Evolutionary conservation across 2,113 vertebrate genomes (phyloP).

Genomic region (Antechinus stuartii): DNA sequence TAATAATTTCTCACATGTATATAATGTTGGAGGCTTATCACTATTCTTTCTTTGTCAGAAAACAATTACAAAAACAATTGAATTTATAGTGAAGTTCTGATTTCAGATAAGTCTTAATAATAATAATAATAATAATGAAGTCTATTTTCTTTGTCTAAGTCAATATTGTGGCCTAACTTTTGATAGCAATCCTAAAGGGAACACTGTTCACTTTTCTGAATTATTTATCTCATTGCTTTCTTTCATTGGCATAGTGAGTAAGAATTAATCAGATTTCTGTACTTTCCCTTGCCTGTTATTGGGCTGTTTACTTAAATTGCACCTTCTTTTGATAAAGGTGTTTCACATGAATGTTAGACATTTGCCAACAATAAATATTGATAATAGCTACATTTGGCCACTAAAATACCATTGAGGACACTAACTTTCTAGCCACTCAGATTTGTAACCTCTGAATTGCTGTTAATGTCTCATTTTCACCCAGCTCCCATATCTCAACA

Average conservation of each 20-base stretch:
- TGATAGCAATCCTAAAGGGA: background rate
- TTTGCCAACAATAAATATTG: background rate
- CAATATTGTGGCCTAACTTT: background rate
- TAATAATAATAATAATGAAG: no score
- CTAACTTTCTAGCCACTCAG: background rate
- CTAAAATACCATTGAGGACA: background rate
- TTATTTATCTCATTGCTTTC: background rate
- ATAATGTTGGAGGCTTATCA: rapidly evolving
- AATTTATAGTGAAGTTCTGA: background rate
- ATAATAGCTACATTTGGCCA: background rate
- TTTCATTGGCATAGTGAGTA: background rate
- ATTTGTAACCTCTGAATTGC: background rate
- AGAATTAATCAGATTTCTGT: background rate
- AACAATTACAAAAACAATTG: background rate
- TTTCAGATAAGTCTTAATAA: background rate
- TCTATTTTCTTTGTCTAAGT: background rate
- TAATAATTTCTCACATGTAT: background rate
- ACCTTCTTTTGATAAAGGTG: background rate
- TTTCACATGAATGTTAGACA: background rate
- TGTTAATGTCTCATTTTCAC: background rate
- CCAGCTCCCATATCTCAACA: background rate
- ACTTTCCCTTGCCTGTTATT: background rate
- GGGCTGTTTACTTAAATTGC: background rate
- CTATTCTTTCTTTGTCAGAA: background rate
- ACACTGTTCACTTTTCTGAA: background rate